These are phyloP conservation scores for Tachystola acroxantha DNA, from an alignment of 2,888 invertebrate species.

Conservation along the genomic window DNA sequence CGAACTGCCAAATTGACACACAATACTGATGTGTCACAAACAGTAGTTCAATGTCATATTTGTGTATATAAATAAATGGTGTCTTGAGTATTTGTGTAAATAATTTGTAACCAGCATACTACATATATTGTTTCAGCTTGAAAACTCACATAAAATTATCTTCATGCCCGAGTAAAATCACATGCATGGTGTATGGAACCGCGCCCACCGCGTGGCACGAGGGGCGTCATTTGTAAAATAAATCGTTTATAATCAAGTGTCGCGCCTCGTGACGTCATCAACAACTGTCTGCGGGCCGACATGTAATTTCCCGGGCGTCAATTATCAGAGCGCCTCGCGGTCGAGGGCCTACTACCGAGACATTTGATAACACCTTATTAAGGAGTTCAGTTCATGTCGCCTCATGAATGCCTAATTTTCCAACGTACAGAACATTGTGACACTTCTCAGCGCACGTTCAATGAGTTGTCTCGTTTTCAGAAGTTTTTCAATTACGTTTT, in stretches of 20 bases:
- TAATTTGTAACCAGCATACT: no score
- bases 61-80: no score
- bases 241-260: constrained; percentile 75
- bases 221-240: constrained; percentile 56
- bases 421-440: not conserved
- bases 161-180: not conserved
- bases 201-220: constrained; percentile 2
- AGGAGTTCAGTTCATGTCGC: constrained; percentile 16
- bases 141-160: no score
- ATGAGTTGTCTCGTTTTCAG: no score
- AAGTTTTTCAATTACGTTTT: no score
- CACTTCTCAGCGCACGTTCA: not conserved
- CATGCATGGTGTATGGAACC: not conserved
- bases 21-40: no score
- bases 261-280: constrained; percentile 71
- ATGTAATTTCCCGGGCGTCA: constrained; percentile 76
- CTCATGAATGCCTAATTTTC: not conserved
- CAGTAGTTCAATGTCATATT: no score
- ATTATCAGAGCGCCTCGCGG: constrained; percentile 63
- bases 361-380: constrained; percentile 62
- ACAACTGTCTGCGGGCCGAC: constrained; percentile 73
- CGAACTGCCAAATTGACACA: no score
- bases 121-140: no score
- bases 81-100: no score
- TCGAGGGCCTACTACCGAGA: constrained; percentile 58